These are phyloP conservation scores for Sciurus vulgaris DNA, from an alignment of 2,797 vertebrate species.

Conservation along the genomic window DNA sequence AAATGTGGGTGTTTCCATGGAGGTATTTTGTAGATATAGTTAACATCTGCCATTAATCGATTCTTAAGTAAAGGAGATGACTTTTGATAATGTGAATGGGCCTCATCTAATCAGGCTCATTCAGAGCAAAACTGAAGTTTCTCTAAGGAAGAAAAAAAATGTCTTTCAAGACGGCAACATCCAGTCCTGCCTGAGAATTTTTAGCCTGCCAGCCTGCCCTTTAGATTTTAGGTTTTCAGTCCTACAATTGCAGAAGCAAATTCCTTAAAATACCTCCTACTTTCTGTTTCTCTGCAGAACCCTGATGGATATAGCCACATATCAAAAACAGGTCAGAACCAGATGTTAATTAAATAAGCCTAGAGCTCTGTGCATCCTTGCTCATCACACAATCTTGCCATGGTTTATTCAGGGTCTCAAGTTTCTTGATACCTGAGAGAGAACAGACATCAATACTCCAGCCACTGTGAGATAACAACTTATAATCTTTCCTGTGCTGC, in stretches of 20 bases:
- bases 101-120: background rate
- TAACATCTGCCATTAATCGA: background rate
- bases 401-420: background rate
- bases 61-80: background rate
- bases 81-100: background rate
- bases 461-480: background rate
- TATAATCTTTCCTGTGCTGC: background rate
- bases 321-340: conserved; percentile 39
- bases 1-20: background rate
- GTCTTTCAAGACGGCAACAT: background rate
- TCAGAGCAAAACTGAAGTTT: background rate
- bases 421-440: background rate
- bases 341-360: background rate
- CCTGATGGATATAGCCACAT: background rate
- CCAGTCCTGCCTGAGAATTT: background rate
- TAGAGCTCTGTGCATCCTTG: background rate
- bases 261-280: background rate
- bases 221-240: background rate
- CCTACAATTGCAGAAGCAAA: background rate
- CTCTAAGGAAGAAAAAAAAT: background rate
- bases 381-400: background rate
- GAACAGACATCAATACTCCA: background rate
- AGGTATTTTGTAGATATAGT: background rate
- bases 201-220: background rate
- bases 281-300: conserved; percentile 35